Conservation (phyloP, 2,797 vertebrate genomes). For the Poliocrania exsul region DNA sequence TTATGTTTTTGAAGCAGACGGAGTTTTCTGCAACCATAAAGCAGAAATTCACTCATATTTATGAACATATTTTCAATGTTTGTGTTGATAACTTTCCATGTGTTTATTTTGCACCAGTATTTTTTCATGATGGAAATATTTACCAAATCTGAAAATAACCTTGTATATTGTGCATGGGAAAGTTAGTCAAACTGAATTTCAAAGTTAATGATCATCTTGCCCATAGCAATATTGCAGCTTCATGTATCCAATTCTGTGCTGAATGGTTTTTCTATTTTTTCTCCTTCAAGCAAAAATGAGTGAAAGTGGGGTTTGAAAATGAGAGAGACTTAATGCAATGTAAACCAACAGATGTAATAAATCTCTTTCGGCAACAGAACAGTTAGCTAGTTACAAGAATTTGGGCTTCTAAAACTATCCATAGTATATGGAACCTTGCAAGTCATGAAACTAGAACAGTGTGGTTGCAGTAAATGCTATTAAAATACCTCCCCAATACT, state of each 20-base stretch:
- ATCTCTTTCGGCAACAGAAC: not conserved
- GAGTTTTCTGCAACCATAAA: not conserved
- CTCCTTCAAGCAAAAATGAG: not conserved
- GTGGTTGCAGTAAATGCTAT: not conserved
- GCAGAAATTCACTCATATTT: not conserved
- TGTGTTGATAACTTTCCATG: not conserved
- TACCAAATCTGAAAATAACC: not conserved
- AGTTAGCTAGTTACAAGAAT: not conserved
- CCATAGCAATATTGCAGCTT: not conserved
- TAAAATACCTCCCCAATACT: not conserved
- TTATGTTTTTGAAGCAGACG: not conserved
- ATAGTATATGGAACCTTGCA: not conserved
- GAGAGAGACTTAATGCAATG: not conserved
- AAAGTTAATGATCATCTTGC: not conserved
- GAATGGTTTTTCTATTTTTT: not conserved
- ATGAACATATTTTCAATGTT: not conserved
- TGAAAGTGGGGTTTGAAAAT: not conserved
- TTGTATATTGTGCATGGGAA: not conserved
- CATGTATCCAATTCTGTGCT: not conserved
- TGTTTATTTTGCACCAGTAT: not conserved
- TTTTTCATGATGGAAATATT: not conserved
- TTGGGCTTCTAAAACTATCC: not conserved
- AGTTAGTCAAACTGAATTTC: not conserved
- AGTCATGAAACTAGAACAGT: not conserved
- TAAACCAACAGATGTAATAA: not conserved